Conservation (phyloP, 2,797 vertebrate species). For the Sebastiscus tertius region DNA sequence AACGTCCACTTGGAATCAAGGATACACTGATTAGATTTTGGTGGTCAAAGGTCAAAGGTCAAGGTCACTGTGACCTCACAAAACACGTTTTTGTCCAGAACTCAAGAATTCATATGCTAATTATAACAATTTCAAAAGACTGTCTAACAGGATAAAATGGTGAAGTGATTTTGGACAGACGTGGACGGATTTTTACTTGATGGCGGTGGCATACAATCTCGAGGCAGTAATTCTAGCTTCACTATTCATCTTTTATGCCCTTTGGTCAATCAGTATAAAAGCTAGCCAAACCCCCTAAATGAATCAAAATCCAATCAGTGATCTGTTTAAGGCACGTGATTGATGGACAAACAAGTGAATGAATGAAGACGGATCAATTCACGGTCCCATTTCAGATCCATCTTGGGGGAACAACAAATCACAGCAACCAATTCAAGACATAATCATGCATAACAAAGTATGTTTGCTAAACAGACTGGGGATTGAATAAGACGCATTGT, state of each 20-base stretch:
- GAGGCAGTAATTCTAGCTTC: not conserved
- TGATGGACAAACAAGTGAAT: slow-evolving; percentile 22
- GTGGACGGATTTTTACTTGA: too few species aligned
- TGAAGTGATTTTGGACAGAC: too few species aligned
- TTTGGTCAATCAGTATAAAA: not conserved
- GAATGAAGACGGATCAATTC: slow-evolving; percentile 5
- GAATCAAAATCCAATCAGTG: slow-evolving; percentile 14
- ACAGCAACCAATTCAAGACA: slow-evolving; percentile 13
- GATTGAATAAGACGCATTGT: not conserved
- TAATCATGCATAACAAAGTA: slow-evolving; percentile 14
- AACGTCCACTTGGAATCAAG: too few species aligned
- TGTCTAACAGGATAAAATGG: too few species aligned
- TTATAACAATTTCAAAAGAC: too few species aligned
- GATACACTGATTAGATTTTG: too few species aligned
- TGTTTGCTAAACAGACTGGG: slow-evolving; percentile 10
- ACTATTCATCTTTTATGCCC: not conserved
- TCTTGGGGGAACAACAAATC: slow-evolving; percentile 17
- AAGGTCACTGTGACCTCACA: too few species aligned
- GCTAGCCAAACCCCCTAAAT: not conserved
- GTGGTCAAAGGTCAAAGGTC: too few species aligned
- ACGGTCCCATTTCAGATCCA: not conserved
- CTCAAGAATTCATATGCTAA: too few species aligned
- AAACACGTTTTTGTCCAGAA: too few species aligned
- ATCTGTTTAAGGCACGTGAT: not conserved
- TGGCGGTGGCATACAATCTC: too few species aligned